Conservation (phyloP, 2,797 vertebrate genomes). For the Platyrinchus mystaceus region DNA sequence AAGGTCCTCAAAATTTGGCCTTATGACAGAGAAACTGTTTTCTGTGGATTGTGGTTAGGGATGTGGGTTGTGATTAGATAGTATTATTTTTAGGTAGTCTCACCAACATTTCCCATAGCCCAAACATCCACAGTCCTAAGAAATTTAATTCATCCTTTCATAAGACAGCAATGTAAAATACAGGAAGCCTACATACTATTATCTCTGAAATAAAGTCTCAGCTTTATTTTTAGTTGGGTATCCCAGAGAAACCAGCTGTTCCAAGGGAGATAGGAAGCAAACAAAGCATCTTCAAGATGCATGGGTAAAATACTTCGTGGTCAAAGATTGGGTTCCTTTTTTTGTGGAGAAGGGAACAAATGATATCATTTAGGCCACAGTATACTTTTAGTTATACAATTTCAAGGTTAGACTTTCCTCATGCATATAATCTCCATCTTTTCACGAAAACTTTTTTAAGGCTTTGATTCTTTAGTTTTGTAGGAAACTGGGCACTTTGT, state of each 20-base stretch:
- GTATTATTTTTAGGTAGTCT: not conserved
- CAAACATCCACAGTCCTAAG: not conserved
- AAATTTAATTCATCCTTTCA: slow-evolving; percentile 12
- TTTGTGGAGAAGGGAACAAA: not conserved
- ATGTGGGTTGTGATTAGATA: not conserved
- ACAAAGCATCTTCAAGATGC: not conserved
- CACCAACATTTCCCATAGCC: not conserved
- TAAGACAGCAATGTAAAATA: not conserved
- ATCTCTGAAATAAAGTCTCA: not conserved
- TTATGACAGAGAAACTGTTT: not conserved
- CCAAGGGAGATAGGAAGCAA: not conserved
- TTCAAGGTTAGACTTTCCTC: not conserved
- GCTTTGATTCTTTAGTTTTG: not conserved
- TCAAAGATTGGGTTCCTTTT: not conserved
- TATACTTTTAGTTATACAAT: not conserved
- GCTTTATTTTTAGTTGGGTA: not conserved
- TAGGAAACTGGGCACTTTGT: not conserved
- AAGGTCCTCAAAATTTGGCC: not conserved
- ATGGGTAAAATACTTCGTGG: not conserved
- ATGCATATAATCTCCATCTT: not conserved
- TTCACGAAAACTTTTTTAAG: not conserved
- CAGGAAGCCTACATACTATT: not conserved
- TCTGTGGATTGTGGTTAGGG: not conserved
- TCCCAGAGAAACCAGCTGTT: slow-evolving; percentile 3
- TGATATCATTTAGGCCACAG: not conserved